Percentiles rank a stretch among this genome's conserved stretches.
phyloP scores from a whole-genome alignment of 64 coral and sea anemone genomes.

The Montipora sp. region DNA sequence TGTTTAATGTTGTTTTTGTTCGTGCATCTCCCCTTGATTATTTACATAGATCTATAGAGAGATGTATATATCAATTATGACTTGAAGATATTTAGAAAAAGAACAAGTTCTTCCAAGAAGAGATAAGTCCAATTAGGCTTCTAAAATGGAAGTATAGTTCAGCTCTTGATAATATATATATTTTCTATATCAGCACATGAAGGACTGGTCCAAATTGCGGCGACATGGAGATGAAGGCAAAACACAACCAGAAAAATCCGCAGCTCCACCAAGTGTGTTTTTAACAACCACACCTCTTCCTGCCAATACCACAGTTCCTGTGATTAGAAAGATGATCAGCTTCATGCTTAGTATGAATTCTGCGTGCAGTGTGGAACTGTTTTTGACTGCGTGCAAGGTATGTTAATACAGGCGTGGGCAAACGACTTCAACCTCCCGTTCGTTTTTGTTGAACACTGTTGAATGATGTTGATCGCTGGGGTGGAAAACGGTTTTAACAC shows the following conservation, averaged over 20 bases:
- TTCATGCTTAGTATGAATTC: slow-evolving; percentile 85
- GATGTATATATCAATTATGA: too few species aligned
- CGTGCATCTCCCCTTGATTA: too few species aligned
- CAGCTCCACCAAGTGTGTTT: not conserved
- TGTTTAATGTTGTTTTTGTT: too few species aligned
- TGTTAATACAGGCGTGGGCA: not conserved
- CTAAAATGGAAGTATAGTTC: not conserved
- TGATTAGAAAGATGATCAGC: slow-evolving; percentile 84
- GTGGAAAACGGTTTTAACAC: too few species aligned
- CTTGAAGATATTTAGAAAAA: too few species aligned
- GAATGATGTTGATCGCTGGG: too few species aligned
- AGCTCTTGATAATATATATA: not conserved
- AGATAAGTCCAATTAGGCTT: not conserved
- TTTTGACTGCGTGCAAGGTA: slow-evolving; percentile 95
- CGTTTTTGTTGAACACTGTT: too few species aligned
- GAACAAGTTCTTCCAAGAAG: too few species aligned
- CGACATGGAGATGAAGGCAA: slow-evolving; percentile 66
- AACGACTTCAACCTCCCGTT: too few species aligned
- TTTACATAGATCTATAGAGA: too few species aligned
- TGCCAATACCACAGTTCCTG: slow-evolving; percentile 72
- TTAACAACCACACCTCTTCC: slow-evolving; percentile 30
- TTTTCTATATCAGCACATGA: slow-evolving; percentile 74
- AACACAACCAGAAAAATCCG: slow-evolving; percentile 51
- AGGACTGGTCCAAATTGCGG: slow-evolving; percentile 88
- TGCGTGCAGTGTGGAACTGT: slow-evolving; percentile 78